Base-by-base conservation (phyloP, 2,888 invertebrate species). In the Acronicta alni region DNA sequence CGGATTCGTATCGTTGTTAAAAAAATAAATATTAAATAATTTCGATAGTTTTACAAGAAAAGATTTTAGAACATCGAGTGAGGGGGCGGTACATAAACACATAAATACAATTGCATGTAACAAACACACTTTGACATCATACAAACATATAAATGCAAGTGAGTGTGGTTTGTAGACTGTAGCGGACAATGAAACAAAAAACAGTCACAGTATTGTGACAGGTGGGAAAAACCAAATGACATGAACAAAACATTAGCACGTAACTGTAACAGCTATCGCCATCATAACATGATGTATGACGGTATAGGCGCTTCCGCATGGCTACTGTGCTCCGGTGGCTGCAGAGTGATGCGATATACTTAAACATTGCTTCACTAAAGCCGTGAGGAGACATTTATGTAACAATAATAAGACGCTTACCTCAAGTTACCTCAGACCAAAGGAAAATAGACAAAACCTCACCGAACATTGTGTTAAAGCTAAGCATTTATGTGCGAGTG, bases 161-260 rank as follows among this genome's bases (percentile, higher is more conserved):
- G 93, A 93, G 93, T 93, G 93, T 94, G 93, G 93, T 92, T 92
- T 86, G 88, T 78, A 75, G 85, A 89, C 86, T 92, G 89, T 91
- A 89, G 92, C 91, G 90, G 89, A 84, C 83, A 51, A 75, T 71
- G 77, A 77, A 79, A 77, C 80, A 72, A 71, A 77, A 67, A 78
- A 72, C 69, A 56, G 68, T 70, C 77, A 64, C 68, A 54, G 61
- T 47, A 48, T 74, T 39, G 67, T 67, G 66, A 69, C 55, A 59
- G 30, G 67, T 64, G 57, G 74, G 65, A 72, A 52, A 45, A 55
- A 61, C 46, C 58, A 58, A 75, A 72, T 69, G 59, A 63, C 42
- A 68, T 67, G 67, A 60, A 52, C 18, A 57, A 30, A 59, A 54
- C 41, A 58, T 58, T 57, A 54, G 57, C 74, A 68, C 42, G 20